Percentiles rank a stretch among this genome's conserved stretches.
These are phyloP conservation scores for Drosophila meridionalis DNA, from an alignment of 2,888 invertebrate genomes.

Conservation along the genomic window DNA sequence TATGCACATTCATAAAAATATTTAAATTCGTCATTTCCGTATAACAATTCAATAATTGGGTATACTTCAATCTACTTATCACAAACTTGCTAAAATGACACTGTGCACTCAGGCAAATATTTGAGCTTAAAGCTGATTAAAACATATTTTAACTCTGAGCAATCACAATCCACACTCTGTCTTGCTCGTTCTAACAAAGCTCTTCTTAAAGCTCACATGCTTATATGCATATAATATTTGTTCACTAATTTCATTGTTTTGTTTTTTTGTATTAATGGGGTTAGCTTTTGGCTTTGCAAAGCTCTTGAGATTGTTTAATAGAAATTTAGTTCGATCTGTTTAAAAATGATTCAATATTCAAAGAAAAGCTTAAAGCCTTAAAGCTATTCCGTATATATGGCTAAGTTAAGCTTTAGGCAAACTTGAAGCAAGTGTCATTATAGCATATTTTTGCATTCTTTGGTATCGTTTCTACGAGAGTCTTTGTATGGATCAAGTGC, in stretches of 20 bases:
- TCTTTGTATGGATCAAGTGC: background rate
- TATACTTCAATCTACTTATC: background rate
- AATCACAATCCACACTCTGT: background rate
- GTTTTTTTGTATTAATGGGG: background rate
- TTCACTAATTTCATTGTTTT: background rate
- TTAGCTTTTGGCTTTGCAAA: background rate
- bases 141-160: background rate
- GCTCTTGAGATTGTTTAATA: background rate
- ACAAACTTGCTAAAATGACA: background rate
- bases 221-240: background rate
- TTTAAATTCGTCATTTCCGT: background rate
- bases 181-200: background rate
- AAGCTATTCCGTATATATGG: background rate
- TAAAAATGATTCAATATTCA: background rate
- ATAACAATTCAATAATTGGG: background rate
- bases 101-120: background rate
- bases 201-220: background rate
- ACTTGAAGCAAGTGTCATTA: slow-evolving; percentile 6
- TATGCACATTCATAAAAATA: background rate
- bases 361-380: background rate
- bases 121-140: background rate
- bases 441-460: slow-evolving; percentile 6
- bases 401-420: background rate
- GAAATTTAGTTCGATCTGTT: background rate
- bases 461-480: slow-evolving; percentile 22